Evolutionary conservation across 2,888 invertebrate genomes (phyloP).

Genomic region (Sphinx pinastri): DNA sequence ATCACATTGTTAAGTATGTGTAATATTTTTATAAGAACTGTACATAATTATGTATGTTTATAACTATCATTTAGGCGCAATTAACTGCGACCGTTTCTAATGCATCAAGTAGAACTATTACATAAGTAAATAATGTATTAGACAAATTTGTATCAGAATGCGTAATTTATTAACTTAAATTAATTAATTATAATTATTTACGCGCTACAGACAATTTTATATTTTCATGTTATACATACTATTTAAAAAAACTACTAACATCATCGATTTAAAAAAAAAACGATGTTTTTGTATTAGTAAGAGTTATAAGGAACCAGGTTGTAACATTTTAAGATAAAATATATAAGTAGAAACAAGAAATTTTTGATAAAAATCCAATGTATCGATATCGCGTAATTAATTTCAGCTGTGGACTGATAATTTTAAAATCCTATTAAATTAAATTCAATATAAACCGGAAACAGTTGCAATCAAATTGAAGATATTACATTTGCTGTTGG

Average conservation of each 20-base stretch:
- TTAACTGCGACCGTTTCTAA: background rate
- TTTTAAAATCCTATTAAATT: conserved; percentile 17
- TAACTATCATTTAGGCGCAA: background rate
- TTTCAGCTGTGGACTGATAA: conserved; percentile 12
- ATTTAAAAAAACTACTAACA: no score
- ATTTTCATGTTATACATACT: no score
- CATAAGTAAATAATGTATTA: conserved; percentile 19
- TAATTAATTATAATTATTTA: background rate
- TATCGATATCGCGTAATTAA: conserved; percentile 19
- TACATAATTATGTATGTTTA: conserved; percentile 13
- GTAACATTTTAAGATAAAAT: background rate
- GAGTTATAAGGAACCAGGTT: background rate
- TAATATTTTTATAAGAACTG: conserved; percentile 21
- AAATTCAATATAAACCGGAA: conserved; percentile 7
- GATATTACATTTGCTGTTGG: no score
- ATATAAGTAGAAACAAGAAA: background rate
- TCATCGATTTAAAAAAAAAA: no score
- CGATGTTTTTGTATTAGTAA: background rate
- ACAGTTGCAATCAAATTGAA: no score
- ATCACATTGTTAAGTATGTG: conserved; percentile 18
- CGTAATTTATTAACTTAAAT: background rate
- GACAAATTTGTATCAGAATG: background rate
- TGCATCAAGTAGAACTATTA: conserved; percentile 9
- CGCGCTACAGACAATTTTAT: background rate
- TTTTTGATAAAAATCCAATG: conserved; percentile 8